Percentiles rank a stretch among this genome's conserved stretches.
Evolutionary conservation across 2,797 vertebrate genomes (phyloP).

Genomic region (Hyperoplus lanceolatus): DNA sequence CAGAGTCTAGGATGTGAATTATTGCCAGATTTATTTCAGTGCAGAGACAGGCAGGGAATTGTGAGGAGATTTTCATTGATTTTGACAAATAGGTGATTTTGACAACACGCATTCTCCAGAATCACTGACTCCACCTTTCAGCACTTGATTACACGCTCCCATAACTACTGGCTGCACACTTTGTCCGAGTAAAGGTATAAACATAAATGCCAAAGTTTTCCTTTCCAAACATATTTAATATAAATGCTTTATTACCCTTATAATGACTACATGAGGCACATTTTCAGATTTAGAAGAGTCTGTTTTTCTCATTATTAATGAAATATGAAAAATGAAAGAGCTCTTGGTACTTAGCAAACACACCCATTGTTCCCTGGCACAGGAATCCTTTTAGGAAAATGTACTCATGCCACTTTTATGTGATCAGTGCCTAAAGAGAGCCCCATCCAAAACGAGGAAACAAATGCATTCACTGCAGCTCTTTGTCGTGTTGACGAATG

Average conservation of each 20-base stretch:
- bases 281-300: not conserved
- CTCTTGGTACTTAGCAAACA: not conserved
- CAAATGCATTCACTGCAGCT: constrained; percentile 2
- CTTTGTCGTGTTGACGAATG: not conserved
- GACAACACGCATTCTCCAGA: too few species aligned
- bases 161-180: not conserved
- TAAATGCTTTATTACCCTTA: not conserved
- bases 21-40: too few species aligned
- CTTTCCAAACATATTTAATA: not conserved
- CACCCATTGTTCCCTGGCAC: not conserved
- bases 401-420: not conserved
- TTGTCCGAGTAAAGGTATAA: not conserved
- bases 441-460: not conserved
- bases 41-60: too few species aligned
- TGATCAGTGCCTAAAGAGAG: not conserved
- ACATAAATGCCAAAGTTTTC: not conserved
- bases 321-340: not conserved
- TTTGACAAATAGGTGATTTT: too few species aligned
- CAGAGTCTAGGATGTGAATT: too few species aligned
- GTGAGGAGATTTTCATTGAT: too few species aligned
- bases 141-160: not conserved
- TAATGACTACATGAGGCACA: not conserved
- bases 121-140: too few species aligned
- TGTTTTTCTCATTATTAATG: not conserved
- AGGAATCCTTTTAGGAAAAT: not conserved